phyloP scores from a whole-genome alignment of 2,797 vertebrate species.

The Saguinus oedipus region DNA sequence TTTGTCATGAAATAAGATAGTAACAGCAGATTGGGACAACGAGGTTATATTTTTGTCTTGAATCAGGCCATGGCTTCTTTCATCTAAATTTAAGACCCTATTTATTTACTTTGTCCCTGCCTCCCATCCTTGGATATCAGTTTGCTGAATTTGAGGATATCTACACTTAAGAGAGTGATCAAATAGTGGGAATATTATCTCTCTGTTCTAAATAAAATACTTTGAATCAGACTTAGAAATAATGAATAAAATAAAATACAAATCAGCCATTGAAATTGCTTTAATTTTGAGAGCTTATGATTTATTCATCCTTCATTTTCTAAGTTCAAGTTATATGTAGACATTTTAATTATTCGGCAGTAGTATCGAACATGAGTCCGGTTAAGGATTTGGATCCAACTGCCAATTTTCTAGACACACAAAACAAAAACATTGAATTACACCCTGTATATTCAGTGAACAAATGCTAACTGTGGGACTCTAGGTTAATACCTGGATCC shows the following conservation, averaged over 20 bases:
- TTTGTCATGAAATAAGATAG: not conserved
- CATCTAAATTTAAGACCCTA: not conserved
- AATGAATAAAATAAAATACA: not conserved
- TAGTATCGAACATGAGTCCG: not conserved
- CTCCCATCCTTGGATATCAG: not conserved
- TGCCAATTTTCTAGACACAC: not conserved
- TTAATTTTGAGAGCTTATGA: conserved; percentile 24
- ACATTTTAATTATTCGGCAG: not conserved
- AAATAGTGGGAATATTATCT: not conserved
- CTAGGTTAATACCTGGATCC: not conserved
- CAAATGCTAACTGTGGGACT: not conserved
- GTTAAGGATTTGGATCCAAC: not conserved
- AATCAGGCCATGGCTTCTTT: not conserved
- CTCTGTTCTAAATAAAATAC: not conserved
- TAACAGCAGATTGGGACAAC: not conserved
- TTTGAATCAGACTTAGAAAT: conserved; percentile 8
- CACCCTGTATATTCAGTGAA: not conserved
- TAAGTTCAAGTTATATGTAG: not conserved
- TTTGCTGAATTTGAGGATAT: conserved; percentile 1
- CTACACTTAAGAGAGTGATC: not conserved
- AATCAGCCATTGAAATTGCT: conserved; percentile 21
- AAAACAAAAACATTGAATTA: not conserved
- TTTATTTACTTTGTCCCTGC: not conserved
- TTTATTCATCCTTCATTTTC: conserved; percentile 1
- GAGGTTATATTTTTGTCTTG: not conserved